Base-by-base conservation (phyloP, 2,113 vertebrate species). In the Polypterus senegalus region DNA sequence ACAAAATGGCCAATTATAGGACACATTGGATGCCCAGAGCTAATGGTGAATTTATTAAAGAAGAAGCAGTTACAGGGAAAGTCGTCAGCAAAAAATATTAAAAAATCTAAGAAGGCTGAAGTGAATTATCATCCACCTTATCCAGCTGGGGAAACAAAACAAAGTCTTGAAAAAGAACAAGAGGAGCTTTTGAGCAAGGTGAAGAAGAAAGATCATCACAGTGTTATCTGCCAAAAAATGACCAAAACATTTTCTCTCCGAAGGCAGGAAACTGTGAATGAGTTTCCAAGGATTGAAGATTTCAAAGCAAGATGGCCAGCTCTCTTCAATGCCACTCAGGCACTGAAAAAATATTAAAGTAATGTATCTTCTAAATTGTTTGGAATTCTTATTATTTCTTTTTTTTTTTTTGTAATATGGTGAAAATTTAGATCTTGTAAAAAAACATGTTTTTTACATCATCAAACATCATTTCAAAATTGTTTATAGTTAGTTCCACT, bases 171-270 rank as follows among this genome's bases (percentile, higher is more conserved):
- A 58, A 62, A 65, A 49, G 63, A 61, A 27, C 27, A 48, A 58
- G 65, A 62, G 55, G 49, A 66, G 67, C 64, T 66, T 66, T 57
- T 69, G 44, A 60, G 53, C 48, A 61, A 69, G 59, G 62, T 57
- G 53, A 67, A 67, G 57, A 67, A 65, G 47, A 65, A 60, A 57
- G 59, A 67, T 52, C 61, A 68, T 48, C 63, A 67, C 57, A 62
- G 27, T 10, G 5, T 57, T 44, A 62, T 70, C 45, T 60, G 43
- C 63, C 62, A 65, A 27, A 65, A 67, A 46, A 67, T 70, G 66
- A 48, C 7, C 10, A 70, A 70, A 67, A 61, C 64, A 54, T 66
- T 66, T 49, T 69, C 67, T 61, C 6, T 47, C 43, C 49, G 48
- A 54, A 46, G 5, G 59, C 64, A 52, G 54, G n/a, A 62, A 59